A percentile compares a stretch with the other conserved stretches of the same genome.
phyloP scores from a whole-genome alignment of 2,888 invertebrate genomes.

The Piscicola geometra region DNA sequence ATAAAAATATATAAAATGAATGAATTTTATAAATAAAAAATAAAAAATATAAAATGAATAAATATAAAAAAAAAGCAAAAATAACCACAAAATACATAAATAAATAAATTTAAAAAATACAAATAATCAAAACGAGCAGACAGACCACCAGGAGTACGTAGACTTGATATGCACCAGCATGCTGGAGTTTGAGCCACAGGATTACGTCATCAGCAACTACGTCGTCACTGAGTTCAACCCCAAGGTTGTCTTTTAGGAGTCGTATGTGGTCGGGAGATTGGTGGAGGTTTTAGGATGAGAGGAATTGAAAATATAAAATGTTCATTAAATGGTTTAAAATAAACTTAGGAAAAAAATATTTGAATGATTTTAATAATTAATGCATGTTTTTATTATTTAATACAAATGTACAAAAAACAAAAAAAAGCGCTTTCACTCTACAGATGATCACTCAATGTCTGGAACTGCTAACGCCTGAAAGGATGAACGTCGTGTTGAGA shows the following conservation, averaged over 20 bases:
- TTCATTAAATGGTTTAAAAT: no score
- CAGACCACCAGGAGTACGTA: slow-evolving; percentile 27
- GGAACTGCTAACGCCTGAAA: slow-evolving; percentile 14
- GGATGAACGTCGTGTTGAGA: slow-evolving; percentile 30
- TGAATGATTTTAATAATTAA: no score
- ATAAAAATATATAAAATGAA: background rate
- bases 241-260: background rate
- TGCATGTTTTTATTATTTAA: no score
- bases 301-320: no score
- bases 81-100: background rate
- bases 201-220: slow-evolving; percentile 27
- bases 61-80: background rate
- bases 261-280: no score
- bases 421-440: no score
- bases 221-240: slow-evolving; percentile 21
- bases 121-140: background rate
- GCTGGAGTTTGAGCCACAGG: slow-evolving; percentile 26
- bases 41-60: background rate
- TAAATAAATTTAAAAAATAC: background rate
- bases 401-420: no score
- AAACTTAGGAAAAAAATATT: no score
- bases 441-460: slow-evolving; percentile 20
- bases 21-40: background rate
- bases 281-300: no score
- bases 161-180: slow-evolving; percentile 22